Evolutionary conservation across 2,113 vertebrate species (phyloP).

Genomic region (Platysternon megacephalum): DNA sequence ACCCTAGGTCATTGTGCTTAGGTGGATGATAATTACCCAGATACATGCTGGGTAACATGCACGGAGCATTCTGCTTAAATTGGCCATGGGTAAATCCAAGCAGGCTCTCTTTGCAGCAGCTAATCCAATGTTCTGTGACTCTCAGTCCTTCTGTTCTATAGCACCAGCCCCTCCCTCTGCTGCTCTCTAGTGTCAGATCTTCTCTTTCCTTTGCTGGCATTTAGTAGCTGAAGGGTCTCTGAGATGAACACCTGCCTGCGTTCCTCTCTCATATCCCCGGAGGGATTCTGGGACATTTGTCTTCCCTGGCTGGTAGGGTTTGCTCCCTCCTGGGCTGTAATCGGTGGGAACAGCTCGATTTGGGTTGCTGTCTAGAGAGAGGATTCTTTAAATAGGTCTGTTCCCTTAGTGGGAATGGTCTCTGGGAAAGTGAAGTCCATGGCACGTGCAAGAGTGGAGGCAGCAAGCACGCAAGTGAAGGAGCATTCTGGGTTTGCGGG

Average conservation of each 20-base stretch:
- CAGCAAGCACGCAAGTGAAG: neutral
- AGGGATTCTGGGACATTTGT: neutral
- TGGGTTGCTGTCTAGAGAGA: neutral
- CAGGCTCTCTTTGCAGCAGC: neutral
- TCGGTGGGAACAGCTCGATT: neutral
- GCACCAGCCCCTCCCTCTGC: neutral
- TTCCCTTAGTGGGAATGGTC: neutral
- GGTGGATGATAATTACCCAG: neutral
- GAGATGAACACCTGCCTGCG: neutral
- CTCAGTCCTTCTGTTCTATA: neutral
- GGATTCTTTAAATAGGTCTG: neutral
- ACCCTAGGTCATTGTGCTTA: neutral
- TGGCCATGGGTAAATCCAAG: neutral
- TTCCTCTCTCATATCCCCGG: neutral
- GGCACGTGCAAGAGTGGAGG: neutral
- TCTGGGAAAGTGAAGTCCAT: neutral
- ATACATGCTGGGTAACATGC: neutral
- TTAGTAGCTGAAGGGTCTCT: neutral
- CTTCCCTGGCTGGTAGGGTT: neutral
- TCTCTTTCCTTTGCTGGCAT: neutral
- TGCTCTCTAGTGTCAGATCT: neutral
- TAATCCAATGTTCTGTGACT: neutral
- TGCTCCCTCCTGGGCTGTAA: neutral
- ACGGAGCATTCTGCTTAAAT: neutral
- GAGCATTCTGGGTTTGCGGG: neutral